Evolutionary conservation across 2,888 invertebrate genomes (phyloP).

Genomic region (Ochropacha duplaris): DNA sequence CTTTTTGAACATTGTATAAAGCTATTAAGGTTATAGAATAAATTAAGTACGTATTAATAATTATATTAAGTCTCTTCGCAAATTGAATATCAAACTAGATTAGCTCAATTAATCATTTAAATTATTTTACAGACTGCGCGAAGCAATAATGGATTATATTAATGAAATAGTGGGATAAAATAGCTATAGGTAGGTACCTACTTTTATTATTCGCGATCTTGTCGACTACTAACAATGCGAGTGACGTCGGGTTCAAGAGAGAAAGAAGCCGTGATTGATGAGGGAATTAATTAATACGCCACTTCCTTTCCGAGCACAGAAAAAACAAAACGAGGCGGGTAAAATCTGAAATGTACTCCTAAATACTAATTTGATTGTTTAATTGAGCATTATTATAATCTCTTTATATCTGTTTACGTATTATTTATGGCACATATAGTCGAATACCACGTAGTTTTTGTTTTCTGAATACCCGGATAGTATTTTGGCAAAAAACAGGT

Average conservation of each 20-base stretch:
- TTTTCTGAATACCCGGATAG: background rate
- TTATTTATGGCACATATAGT: background rate
- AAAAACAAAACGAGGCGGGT: slow-evolving; percentile 54
- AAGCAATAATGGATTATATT: background rate
- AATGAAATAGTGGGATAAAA: slow-evolving; percentile 14
- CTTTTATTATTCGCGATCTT: slow-evolving; percentile 45
- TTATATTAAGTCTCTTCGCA: background rate
- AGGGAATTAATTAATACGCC: slow-evolving; percentile 72
- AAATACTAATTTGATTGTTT: slow-evolving; percentile 48
- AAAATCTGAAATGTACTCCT: slow-evolving; percentile 24
- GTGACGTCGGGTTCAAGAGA: slow-evolving; percentile 62
- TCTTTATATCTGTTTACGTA: background rate
- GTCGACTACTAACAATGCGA: slow-evolving; percentile 63
- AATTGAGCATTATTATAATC: background rate
- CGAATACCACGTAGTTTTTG: slow-evolving; percentile 4
- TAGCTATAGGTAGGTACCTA: slow-evolving; percentile 21
- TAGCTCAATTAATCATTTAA: background rate
- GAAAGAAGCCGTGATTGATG: slow-evolving; percentile 71
- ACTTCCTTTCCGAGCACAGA: slow-evolving; percentile 60
- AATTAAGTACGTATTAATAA: background rate
- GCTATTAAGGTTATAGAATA: no score
- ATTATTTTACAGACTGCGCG: background rate
- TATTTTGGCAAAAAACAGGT: background rate
- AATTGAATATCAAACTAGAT: background rate
- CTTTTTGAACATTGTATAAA: no score